A percentile compares a stretch with the other conserved stretches of the same genome.
phyloP scores from a whole-genome alignment of 2,113 vertebrate genomes.

The Halcyon senegalensis region DNA sequence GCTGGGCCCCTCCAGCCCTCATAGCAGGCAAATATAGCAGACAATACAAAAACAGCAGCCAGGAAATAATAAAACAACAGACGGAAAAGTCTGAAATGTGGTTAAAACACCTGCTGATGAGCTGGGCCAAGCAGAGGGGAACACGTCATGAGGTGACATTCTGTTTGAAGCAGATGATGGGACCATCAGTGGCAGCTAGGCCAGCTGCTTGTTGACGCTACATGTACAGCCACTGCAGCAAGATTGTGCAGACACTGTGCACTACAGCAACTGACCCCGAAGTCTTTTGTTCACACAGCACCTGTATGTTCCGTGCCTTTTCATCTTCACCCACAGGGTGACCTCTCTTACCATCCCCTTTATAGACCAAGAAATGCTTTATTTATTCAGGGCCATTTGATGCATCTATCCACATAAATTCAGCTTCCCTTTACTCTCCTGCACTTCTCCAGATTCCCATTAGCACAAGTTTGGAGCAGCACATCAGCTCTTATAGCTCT shows the following conservation, averaged over 20 bases:
- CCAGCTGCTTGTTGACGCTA: background rate
- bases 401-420: background rate
- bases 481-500: slow-evolving; percentile 33
- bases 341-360: background rate
- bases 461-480: slow-evolving; percentile 35
- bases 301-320: background rate
- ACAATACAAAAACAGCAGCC: background rate
- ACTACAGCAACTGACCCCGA: background rate
- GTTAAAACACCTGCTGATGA: background rate
- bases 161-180: background rate
- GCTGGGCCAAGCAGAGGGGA: background rate
- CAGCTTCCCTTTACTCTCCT: background rate
- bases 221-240: background rate
- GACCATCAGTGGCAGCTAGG: background rate
- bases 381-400: background rate
- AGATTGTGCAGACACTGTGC: background rate
- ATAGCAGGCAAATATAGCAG: background rate
- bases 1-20: background rate
- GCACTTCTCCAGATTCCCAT: slow-evolving; percentile 31
- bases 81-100: background rate
- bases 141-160: background rate
- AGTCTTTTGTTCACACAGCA: background rate
- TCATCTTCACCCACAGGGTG: background rate
- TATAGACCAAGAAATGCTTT: slow-evolving; percentile 5
- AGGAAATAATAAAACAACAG: background rate